phyloP scores from a whole-genome alignment of 2,797 vertebrate species.

The Sus cebifrons region DNA sequence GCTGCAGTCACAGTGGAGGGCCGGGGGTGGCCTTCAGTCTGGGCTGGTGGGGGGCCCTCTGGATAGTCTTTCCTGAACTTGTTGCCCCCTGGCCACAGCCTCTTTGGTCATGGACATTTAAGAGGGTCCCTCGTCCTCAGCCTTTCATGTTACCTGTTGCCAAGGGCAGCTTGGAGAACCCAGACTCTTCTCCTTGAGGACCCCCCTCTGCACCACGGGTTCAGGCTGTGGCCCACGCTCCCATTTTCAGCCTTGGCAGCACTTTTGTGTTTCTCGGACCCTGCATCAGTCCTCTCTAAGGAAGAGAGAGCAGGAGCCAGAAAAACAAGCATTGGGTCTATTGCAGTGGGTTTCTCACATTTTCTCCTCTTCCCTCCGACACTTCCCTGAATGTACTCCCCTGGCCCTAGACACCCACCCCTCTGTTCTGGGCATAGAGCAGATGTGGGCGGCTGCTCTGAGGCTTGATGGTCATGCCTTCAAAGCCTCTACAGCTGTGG shows the following conservation, averaged over 20 bases:
- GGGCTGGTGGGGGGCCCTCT: background rate
- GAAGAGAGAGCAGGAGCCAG: background rate
- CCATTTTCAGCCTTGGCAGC: background rate
- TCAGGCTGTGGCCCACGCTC: background rate
- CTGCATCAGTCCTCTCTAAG: background rate
- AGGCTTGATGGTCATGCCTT: background rate
- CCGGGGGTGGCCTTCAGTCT: background rate
- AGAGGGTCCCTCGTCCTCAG: background rate
- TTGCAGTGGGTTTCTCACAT: background rate
- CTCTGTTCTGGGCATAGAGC: background rate
- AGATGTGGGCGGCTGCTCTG: background rate
- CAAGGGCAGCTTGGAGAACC: background rate
- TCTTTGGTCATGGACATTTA: background rate
- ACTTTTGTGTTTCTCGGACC: conserved; percentile 9
- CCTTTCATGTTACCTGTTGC: background rate
- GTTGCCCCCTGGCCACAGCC: background rate
- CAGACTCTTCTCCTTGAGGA: background rate
- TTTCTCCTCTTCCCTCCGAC: background rate
- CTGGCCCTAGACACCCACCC: background rate
- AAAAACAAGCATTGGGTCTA: background rate
- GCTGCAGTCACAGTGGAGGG: background rate
- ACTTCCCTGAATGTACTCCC: background rate
- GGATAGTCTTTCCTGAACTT: conserved; percentile 26
- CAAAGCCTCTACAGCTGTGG: background rate
- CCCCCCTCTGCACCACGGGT: background rate